Percentiles rank a stretch among this genome's conserved stretches.
Conservation (phyloP, 2,113 vertebrate genomes). For the Rhabdomys dilectus region DNA sequence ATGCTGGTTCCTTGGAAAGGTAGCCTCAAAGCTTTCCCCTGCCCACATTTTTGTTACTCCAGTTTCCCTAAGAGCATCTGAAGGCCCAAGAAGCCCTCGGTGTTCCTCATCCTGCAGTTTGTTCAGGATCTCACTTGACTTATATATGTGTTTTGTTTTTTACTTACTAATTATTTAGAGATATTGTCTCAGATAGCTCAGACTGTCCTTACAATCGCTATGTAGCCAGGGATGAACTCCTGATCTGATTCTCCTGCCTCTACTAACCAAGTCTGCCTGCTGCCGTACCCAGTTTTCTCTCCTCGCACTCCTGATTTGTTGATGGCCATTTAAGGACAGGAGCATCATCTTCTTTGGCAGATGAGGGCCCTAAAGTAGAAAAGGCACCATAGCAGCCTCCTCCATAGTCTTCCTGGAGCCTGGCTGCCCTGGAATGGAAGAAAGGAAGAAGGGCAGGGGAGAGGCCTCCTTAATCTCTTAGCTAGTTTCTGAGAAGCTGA, state of each 20-base stretch:
- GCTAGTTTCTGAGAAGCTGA: conserved; percentile 64
- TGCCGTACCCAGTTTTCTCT: neutral
- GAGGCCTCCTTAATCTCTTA: neutral
- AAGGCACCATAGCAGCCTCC: neutral
- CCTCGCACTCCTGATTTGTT: neutral
- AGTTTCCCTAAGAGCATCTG: conserved; percentile 24
- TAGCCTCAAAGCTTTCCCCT: conserved; percentile 1
- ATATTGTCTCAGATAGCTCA: neutral
- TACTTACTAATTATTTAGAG: neutral
- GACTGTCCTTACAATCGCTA: neutral
- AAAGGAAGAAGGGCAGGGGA: neutral
- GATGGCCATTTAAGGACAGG: neutral
- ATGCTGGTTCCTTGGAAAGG: neutral
- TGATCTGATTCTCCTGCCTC: neutral
- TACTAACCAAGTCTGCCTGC: neutral
- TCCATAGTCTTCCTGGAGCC: conserved; percentile 6
- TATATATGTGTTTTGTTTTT: neutral
- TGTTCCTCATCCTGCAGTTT: neutral
- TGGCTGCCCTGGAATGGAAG: neutral
- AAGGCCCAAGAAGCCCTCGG: neutral
- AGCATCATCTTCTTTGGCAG: neutral
- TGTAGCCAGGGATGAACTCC: neutral
- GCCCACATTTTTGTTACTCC: neutral
- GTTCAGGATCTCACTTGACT: neutral
- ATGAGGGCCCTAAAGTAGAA: no score